phyloP scores from a whole-genome alignment of 2,113 vertebrate genomes.

The Ptyas mucosa region DNA sequence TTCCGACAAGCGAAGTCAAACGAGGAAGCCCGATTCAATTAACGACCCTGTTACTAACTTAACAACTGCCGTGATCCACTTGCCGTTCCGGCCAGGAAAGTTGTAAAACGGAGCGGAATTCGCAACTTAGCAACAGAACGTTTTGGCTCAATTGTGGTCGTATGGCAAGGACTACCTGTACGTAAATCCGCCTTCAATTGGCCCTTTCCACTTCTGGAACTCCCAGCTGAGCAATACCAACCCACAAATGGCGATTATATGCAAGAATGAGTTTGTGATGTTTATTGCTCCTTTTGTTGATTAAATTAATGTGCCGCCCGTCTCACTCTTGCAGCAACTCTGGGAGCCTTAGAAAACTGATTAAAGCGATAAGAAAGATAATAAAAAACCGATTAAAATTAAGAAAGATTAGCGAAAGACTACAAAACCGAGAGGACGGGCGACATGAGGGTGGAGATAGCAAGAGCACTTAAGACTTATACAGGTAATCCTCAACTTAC shows the following conservation, averaged over 20 bases:
- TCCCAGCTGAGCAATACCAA: background rate
- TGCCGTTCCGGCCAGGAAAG: background rate
- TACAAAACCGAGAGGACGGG: background rate
- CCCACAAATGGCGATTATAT: background rate
- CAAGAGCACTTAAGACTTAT: background rate
- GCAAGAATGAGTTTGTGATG: background rate
- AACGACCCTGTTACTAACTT: too few relatives aligned
- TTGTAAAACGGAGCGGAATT: background rate
- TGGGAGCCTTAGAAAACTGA: background rate
- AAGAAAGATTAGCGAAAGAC: background rate
- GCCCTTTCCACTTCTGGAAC: background rate
- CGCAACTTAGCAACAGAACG: background rate
- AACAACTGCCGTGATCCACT: background rate
- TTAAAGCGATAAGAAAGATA: background rate
- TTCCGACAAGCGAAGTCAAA: background rate
- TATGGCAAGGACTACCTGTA: background rate
- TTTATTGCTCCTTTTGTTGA: background rate
- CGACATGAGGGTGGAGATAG: background rate
- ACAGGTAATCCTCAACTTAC: too few relatives aligned
- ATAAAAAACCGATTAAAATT: background rate
- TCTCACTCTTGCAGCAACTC: background rate
- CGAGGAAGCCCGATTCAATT: background rate
- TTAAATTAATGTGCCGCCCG: background rate
- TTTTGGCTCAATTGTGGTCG: background rate
- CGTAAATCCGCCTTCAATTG: background rate